Evolutionary conservation across 2,113 vertebrate genomes (phyloP), one percentile per base, ranked within the genome.

Genomic region (Poeciliopsis turrubarensis): DNA sequence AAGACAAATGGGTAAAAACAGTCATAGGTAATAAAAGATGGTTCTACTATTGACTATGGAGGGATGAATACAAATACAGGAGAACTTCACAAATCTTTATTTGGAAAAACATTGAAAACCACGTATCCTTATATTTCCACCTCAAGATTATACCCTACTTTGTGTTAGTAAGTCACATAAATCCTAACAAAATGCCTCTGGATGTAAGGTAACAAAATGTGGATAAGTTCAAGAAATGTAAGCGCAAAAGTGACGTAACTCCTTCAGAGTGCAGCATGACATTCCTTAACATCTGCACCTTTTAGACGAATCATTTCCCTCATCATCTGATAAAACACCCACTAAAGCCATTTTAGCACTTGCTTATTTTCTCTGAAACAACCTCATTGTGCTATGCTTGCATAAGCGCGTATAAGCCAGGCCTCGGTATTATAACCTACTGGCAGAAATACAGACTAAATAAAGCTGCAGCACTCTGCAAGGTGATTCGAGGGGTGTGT

Each of bases 251-350:
- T 85, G 80, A 88, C 2, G 27, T 17, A 29, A 89, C 74, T 69
- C 31, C 78, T 70, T 68, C 32, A 73, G 77, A 84, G 68, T 44
- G 75, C n/a, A 30, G 69, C 63, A 73, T 79, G 76, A 74, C 80
- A 88, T 87, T 83, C 86, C 70, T 84, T 57, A 81, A 77, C 73
- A 47, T 41, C 66, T 44, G 65, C 77, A 86, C 32, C 78, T 60
- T 75, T 63, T 1, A 70, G 70, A 82, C n/a, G 57, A 71, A 79
- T 88, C 81, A 84, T 8, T 31, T 70, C 57, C 65, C 78, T 79
- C 27, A 65, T 82, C 68, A 86, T 68, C 47, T 76, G 71, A 86
- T 77, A 60, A 78, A 75, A 77, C 61, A 2, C n/a, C 15, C 25
- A 72, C n/a, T 73, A 78, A 79, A 54, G 60, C n/a, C 19, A 27